Evolutionary conservation across 2,888 invertebrate species (phyloP), one percentile per base, ranked within the genome.

Genomic region (Megalurothrips usitatus): DNA sequence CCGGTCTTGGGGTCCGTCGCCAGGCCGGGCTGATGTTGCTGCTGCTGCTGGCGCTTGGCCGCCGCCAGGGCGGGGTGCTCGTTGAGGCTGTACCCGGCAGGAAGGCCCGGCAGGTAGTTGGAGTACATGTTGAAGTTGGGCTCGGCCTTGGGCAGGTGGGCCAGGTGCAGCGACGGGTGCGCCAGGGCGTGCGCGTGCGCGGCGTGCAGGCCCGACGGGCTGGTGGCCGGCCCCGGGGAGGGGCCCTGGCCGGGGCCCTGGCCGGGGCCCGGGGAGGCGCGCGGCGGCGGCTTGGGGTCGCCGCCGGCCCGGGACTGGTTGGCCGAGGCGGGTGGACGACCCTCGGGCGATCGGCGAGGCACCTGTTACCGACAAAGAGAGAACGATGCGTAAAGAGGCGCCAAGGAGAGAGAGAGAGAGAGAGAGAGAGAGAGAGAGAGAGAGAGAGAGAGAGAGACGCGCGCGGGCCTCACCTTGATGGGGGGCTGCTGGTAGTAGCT

Each of bases 1-100:
- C 87, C 9, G 92, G 92, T 81, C 93, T 92, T 26, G 92, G 92
- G 83, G 92, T 92, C 82, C 92, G 91, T 81, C 92, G 87, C 84
- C 81, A 84, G 83, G 80, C 87, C 87, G 34, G 82, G 80, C 19
- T 81, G 81, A 79, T 79, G 81, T 82, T 81, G 86, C 83, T 81
- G 81, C 80, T 79, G 81, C 82, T 81, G 86, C 83, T 79, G 79
- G 80, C 83, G 83, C 82, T 84, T 84, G 79, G 84, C 83, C 83
- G 48, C 84, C 80, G 68, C 82, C 81, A 80, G 82, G 82, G 11
- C 81, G 80, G 14, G 78, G n/a, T 48, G 49, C 26, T 23, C 52
- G 34, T 43, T 78, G 43, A 34, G 81, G 86, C 81, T 84, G 84
- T 81, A 85, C 85, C 79, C 85, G 85, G 79, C 91, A 88, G 47